A percentile compares a stretch with the other conserved stretches of the same genome.
phyloP scores from a whole-genome alignment of 1,140 invertebrate species.

The Adelges cooleyi region DNA sequence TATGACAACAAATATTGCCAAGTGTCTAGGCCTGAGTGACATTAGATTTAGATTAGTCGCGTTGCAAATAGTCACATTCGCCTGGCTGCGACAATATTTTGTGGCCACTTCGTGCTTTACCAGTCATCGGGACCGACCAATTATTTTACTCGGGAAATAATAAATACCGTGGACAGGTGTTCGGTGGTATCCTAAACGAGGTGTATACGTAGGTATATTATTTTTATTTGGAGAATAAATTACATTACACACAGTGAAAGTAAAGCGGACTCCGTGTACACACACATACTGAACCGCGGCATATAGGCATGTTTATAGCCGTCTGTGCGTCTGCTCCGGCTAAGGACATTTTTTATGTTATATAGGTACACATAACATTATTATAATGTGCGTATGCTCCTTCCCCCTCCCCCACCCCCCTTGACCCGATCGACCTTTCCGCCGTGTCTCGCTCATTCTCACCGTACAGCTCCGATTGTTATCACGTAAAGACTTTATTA shows the following conservation, averaged over 20 bases:
- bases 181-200: neutral
- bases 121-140: too few species aligned
- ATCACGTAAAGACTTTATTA: conserved; percentile 26
- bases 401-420: neutral
- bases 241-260: neutral
- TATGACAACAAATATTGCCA: too few species aligned
- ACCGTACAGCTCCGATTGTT: neutral
- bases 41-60: too few species aligned
- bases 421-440: too few species aligned
- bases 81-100: too few species aligned
- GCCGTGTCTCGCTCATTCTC: too few species aligned
- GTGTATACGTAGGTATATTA: neutral
- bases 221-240: conserved; percentile 26
- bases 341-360: neutral
- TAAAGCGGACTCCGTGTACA: neutral
- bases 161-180: conserved; percentile 3
- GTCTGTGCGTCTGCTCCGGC: conserved; percentile 7
- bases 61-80: too few species aligned
- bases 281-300: neutral
- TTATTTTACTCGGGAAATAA: neutral
- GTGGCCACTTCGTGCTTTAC: too few species aligned
- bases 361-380: neutral
- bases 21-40: too few species aligned
- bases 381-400: too few species aligned
- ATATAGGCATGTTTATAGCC: conserved; percentile 11